Base-by-base conservation (phyloP, 2,113 vertebrate species). In the Mastomys coucha region DNA sequence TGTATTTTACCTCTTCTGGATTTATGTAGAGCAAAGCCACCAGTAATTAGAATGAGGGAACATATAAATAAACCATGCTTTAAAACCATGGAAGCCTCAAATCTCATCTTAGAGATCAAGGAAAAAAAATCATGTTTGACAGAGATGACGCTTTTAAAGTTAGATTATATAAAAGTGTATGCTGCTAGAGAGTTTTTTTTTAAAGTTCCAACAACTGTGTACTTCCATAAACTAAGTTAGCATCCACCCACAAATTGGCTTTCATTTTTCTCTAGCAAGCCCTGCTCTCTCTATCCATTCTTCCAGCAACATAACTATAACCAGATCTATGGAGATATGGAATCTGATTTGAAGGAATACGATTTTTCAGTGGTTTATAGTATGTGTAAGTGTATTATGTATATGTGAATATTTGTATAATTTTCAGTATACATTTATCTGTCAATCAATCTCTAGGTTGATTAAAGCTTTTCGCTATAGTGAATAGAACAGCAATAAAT, bases 131-230 rank as follows among this genome's bases (percentile, higher is more conserved):
- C 65, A 53, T 86, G 93, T 67, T 87, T 89, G 72, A 88, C 73
- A 96, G 49, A 69, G 56, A 93, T 75, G 72, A 87, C 16, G 94
- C 81, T 94, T 31, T 78, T 84, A 56, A 0, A 84, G 14, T 93
- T 88, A 80, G 26, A 13, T 92, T 95, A 60, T 53, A 72, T 49
- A 93, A 96, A 90, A 87, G 65, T 80, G 4, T 51, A 88, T 56
- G 31, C 17, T 14, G 19, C 36, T 75, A 45, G 17, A 45, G 65
- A 89, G 45, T 95, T 92, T 78, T 6, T 95, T 94, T 88, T 51
- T 65, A 70, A 88, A 91, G 42, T 51, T 53, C 70, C 24, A 93
- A 51, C 94, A 91, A 56, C 2, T 31, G 87, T 42, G 53, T 70
- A 33, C 73, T 86, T 96, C 39, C 36, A 42, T 75, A 92, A 77